Evolutionary conservation across 1,140 invertebrate genomes (phyloP).

Genomic region (Tetramorium alpestre): DNA sequence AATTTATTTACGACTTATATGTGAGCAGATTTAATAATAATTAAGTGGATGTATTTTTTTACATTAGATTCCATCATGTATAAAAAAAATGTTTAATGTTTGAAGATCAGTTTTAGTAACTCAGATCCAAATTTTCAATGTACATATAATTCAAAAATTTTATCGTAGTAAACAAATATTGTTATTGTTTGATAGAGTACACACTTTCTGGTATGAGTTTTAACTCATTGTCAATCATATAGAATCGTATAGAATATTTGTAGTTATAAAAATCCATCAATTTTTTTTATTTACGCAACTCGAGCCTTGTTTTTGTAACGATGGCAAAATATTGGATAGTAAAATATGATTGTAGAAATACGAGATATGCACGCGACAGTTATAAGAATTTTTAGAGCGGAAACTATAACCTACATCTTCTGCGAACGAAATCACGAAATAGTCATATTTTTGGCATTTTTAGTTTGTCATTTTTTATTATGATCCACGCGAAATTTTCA

Average conservation of each 20-base stretch:
- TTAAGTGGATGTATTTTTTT: not conserved
- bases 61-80: not conserved
- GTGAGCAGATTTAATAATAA: not conserved
- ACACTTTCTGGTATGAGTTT: not conserved
- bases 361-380: not conserved
- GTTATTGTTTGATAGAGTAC: not conserved
- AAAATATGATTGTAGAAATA: not conserved
- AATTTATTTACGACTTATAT: not conserved
- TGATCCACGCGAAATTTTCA: not conserved
- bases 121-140: not conserved
- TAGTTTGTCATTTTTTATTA: not conserved
- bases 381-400: conserved; percentile 29
- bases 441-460: not conserved
- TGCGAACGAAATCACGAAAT: not conserved
- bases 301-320: not conserved
- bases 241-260: not conserved
- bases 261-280: not conserved
- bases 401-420: not conserved
- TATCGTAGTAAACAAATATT: not conserved
- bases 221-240: not conserved
- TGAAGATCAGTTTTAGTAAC: not conserved
- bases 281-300: not conserved
- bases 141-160: conserved; percentile 1
- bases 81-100: not conserved
- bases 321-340: not conserved